Evolutionary conservation across 2,797 vertebrate species (phyloP).

Genomic region (Gymnothorax javanicus): DNA sequence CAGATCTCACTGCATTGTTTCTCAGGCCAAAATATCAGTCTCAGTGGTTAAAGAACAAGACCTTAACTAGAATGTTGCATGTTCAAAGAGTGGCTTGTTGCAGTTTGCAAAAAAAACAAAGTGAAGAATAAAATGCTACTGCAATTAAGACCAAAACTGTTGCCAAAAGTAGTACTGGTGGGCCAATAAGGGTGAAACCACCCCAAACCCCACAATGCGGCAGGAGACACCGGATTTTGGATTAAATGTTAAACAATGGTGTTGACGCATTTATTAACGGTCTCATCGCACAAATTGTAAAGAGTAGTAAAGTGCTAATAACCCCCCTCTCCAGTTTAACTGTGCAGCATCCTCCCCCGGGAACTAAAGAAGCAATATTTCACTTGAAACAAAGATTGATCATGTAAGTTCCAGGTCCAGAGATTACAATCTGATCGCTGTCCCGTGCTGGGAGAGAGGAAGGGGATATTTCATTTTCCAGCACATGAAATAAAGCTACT

Average conservation of each 20-base stretch:
- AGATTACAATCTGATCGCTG: background rate
- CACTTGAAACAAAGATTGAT: background rate
- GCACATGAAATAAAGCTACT: slow-evolving; percentile 3
- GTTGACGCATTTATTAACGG: background rate
- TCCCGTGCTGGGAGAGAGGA: background rate
- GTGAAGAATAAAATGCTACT: too few species aligned
- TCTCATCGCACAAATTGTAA: background rate
- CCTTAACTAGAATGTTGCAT: background rate
- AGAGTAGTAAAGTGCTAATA: background rate
- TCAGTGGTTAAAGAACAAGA: background rate
- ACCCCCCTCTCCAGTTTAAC: background rate
- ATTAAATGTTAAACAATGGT: background rate
- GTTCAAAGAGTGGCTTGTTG: background rate
- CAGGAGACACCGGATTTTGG: background rate
- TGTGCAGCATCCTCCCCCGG: background rate
- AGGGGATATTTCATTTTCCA: background rate
- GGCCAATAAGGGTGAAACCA: background rate
- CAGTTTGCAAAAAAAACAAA: background rate
- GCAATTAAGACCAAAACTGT: background rate
- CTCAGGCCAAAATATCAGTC: background rate
- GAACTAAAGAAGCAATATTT: background rate
- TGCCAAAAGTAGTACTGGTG: background rate
- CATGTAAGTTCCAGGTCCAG: background rate
- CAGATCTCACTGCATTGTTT: background rate
- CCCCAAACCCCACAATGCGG: background rate